Percentiles rank a stretch among this genome's conserved stretches.
Conservation (phyloP, 2,113 vertebrate genomes). For the Piaya cayana region DNA sequence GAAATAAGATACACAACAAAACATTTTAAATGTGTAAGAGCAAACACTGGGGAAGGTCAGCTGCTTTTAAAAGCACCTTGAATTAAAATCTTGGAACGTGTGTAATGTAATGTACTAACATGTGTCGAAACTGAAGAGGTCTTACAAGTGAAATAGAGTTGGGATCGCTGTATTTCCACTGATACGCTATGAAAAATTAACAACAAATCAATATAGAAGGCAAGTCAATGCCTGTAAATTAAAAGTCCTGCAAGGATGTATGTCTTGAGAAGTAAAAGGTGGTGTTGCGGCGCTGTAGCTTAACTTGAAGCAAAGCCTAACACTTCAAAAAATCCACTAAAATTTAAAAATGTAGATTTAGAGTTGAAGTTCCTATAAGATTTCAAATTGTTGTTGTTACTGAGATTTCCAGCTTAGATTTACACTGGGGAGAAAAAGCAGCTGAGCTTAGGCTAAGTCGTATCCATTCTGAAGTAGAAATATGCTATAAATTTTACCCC, state of each 20-base stretch:
- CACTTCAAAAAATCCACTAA: accelerated
- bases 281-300: neutral
- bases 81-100: neutral
- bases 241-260: neutral
- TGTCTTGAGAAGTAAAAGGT: neutral
- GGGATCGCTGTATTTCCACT: neutral
- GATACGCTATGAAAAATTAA: neutral
- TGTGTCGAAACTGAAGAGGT: neutral
- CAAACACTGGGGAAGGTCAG: neutral
- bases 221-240: neutral
- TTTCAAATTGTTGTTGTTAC: neutral
- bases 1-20: neutral
- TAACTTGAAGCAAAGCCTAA: neutral
- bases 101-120: neutral
- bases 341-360: neutral
- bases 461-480: neutral
- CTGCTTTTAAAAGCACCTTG: neutral
- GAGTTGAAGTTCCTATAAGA: neutral
- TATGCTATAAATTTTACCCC: neutral
- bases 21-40: neutral
- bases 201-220: neutral
- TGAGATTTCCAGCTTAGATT: neutral
- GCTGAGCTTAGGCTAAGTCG: neutral
- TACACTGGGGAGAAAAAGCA: neutral
- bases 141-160: neutral